phyloP scores from a whole-genome alignment of 2,888 invertebrate species.

The Drosophila testacea region DNA sequence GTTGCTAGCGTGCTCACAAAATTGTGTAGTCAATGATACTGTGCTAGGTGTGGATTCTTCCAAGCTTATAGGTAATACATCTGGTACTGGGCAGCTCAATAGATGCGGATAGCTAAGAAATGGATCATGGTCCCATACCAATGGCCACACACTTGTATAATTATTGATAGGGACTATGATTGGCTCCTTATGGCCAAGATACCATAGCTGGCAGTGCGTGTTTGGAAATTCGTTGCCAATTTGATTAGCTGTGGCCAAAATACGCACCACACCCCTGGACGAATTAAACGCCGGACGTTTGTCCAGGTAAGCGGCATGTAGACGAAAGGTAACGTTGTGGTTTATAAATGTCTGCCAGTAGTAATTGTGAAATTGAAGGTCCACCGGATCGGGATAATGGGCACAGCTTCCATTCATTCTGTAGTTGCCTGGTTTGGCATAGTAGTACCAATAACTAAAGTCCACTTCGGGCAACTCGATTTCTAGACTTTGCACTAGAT shows the following conservation, averaged over 20 bases:
- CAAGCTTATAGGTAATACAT: constrained; percentile 49
- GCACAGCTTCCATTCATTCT: constrained; percentile 87
- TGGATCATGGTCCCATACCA: constrained; percentile 94
- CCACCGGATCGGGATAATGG: constrained; percentile 92
- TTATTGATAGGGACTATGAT: constrained; percentile 91
- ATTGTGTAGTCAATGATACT: constrained; percentile 51
- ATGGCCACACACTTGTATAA: constrained; percentile 89
- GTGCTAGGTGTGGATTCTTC: constrained; percentile 32
- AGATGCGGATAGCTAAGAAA: constrained; percentile 95
- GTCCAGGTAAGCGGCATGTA: constrained; percentile 95
- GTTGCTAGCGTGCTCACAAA: constrained; percentile 57
- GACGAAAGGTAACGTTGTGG: constrained; percentile 92
- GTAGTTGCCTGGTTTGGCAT: constrained; percentile 57
- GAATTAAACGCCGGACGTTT: constrained; percentile 90
- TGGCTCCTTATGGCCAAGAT: constrained; percentile 91
- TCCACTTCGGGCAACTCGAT: constrained; percentile 65
- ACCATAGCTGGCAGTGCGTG: constrained; percentile 95
- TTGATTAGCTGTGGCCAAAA: constrained; percentile 94
- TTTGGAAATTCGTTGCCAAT: constrained; percentile 87
- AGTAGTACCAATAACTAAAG: constrained; percentile 60
- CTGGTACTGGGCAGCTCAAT: constrained; percentile 93
- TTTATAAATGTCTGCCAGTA: constrained; percentile 95
- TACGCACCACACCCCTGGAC: constrained; percentile 89
- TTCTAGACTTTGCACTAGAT: constrained; percentile 52
- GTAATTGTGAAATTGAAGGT: constrained; percentile 95